Base-by-base conservation (phyloP, 1,140 invertebrate species). In the Radopholus similis region DNA sequence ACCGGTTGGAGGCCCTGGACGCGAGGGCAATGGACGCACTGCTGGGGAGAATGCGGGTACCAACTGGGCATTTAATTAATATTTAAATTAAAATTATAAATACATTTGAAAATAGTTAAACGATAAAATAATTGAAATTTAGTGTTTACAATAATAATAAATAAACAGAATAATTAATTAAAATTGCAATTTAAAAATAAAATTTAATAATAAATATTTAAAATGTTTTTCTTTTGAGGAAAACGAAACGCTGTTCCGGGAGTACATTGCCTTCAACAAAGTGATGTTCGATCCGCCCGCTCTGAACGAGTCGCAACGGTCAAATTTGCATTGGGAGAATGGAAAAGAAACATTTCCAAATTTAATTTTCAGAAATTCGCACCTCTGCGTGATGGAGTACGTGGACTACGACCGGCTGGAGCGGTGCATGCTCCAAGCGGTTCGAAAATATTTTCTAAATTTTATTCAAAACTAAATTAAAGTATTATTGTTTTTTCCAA, bases 81-180 rank as follows among this genome's bases (percentile, higher is more conserved):
- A 70, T 47, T 21, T 70, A 15, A 32, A 57, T 5, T 71, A 70
- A n/a, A 68, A 68, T 62, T 26, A n/a, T 28, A 30, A 32, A 28
- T 47, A 21, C 40, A 62, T 26, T 62, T 35, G 59, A 47, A 13
- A 28, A 47, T n/a, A n/a, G n/a, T n/a, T n/a, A n/a, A n/a, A n/a
- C n/a, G n/a, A n/a, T n/a, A n/a, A n/a, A n/a, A n/a, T n/a, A n/a
- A n/a, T n/a, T n/a, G n/a, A n/a, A n/a, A n/a, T n/a, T n/a, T n/a
- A n/a, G n/a, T n/a, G n/a, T n/a, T n/a, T n/a, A n/a, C n/a, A n/a
- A n/a, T n/a, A n/a, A n/a, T n/a, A n/a, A n/a, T n/a, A n/a, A n/a
- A n/a, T n/a, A n/a, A n/a, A n/a, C 13, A 13, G 9, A 28, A 47
- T 26, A 62, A 62, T 26, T n/a, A 28, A 23, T 37, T 21, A 37